Base-by-base conservation (phyloP, 2,888 invertebrate species). In the Ichneumon xanthorius region DNA sequence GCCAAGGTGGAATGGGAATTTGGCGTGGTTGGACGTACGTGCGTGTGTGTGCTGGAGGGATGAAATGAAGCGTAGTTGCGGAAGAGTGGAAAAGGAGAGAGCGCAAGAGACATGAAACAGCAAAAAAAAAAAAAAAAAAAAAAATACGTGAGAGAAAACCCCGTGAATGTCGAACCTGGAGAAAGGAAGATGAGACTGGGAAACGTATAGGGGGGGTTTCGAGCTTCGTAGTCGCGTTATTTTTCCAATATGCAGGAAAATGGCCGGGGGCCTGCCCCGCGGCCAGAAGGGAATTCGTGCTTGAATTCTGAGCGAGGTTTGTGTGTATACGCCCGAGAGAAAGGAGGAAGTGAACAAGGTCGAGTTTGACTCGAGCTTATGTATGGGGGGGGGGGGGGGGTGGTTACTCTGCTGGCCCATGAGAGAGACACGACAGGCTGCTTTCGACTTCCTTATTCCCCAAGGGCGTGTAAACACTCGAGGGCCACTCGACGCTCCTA, bases 401-500 rank as follows among this genome's bases (percentile, higher is more conserved):
- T n/a, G 87, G 83, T 88, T 87, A 86, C 79, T 80, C 76, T 89
- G 90, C 89, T 87, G 82, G 79, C 48, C 67, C 70, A 50, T 65
- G 75, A 37, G 53, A 67, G 79, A 37, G 53, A 67, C 37, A 67
- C 37, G 19, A 4, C 14, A 33, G 33, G 22, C 70, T 81, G 80
- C 79, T 78, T 48, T 78, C 83, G 85, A 83, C 89, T 85, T 88
- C 85, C 81, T 76, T 48, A 88, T 16, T 89, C 92, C 90, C 92
- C 79, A 87, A 91, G 91, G 92, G 87, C 90, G 89, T 92, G 92
- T 92, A 92, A 93, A 93, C 92, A 92, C 88, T 88, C 87, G 84
- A 89, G 45, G 45, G 88, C 88, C 88, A 88, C 90, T 92, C 90
- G 89, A 88, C 89, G 88, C 86, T 30, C 63, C 53, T 88, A 88